Evolutionary conservation across 2,888 invertebrate genomes (phyloP).

Genomic region (Abrostola triplasia): DNA sequence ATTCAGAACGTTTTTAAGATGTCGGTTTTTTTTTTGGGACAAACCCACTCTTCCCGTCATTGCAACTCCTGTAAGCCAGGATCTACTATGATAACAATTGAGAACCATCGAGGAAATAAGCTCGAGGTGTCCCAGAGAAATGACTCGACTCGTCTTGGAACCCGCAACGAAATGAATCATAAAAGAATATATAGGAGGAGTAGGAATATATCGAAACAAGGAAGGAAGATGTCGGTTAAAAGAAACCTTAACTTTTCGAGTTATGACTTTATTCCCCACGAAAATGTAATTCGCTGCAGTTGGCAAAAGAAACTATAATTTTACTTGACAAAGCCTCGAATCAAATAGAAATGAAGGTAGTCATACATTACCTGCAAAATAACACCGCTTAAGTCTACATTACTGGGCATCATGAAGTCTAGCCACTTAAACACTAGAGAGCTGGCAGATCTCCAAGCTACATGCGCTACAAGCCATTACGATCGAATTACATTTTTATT

Average conservation of each 20-base stretch:
- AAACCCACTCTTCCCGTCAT: no score
- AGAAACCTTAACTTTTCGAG: background rate
- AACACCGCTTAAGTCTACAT: slow-evolving; percentile 55
- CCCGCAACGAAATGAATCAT: no score
- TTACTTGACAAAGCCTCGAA: slow-evolving; percentile 42
- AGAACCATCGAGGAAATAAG: no score
- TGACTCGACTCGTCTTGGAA: no score
- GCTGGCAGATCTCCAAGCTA: slow-evolving; percentile 68
- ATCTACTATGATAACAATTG: no score
- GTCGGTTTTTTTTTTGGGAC: no score
- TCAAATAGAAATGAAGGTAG: slow-evolving; percentile 49
- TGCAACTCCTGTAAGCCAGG: no score
- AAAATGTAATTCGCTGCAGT: slow-evolving; percentile 19
- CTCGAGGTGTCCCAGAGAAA: no score
- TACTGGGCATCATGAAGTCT: slow-evolving; percentile 58
- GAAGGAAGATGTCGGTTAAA: no score
- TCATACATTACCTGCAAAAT: slow-evolving; percentile 46
- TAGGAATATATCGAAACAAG: no score
- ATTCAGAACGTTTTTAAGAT: no score
- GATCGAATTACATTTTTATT: slow-evolving; percentile 43
- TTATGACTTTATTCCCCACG: slow-evolving; percentile 15
- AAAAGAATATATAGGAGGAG: no score
- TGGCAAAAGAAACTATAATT: slow-evolving; percentile 48
- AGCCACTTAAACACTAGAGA: slow-evolving; percentile 60
- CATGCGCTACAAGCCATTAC: slow-evolving; percentile 62